Conservation (phyloP, 2,113 vertebrate genomes). For the Salvelinus fontinalis region DNA sequence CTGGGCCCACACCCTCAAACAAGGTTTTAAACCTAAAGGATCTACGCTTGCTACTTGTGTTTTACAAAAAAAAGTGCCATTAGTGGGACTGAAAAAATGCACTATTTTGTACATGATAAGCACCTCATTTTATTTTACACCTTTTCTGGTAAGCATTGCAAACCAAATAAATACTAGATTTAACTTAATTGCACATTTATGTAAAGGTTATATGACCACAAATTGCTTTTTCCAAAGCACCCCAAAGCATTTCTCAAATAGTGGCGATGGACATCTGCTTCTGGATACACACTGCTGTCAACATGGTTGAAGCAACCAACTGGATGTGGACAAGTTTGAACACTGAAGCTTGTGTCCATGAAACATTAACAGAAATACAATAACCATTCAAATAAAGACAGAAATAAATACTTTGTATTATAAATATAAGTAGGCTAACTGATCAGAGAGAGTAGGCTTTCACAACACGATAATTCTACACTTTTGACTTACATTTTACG, state of each 20-base stretch:
- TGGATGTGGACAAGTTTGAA: not conserved
- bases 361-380: conserved; percentile 3
- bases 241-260: not conserved
- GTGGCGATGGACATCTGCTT: not conserved
- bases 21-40: not conserved
- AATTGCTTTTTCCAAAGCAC: not conserved
- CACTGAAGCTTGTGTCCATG: not conserved
- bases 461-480: conserved; percentile 47
- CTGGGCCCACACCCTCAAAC: not conserved
- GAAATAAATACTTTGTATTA: not conserved
- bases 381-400: not conserved
- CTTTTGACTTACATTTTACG: not conserved
- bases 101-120: not conserved
- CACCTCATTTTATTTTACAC: not conserved
- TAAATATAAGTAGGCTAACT: too few species aligned
- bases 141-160: not conserved
- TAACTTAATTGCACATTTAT: not conserved
- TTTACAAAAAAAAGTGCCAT: not conserved
- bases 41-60: not conserved
- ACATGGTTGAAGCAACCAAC: not conserved
- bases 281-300: not conserved
- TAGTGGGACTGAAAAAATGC: not conserved
- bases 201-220: not conserved
- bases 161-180: not conserved
- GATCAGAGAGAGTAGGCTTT: conserved; percentile 22